Evolutionary conservation across 2,888 invertebrate species (phyloP).

Genomic region (Octonoba sinensis): DNA sequence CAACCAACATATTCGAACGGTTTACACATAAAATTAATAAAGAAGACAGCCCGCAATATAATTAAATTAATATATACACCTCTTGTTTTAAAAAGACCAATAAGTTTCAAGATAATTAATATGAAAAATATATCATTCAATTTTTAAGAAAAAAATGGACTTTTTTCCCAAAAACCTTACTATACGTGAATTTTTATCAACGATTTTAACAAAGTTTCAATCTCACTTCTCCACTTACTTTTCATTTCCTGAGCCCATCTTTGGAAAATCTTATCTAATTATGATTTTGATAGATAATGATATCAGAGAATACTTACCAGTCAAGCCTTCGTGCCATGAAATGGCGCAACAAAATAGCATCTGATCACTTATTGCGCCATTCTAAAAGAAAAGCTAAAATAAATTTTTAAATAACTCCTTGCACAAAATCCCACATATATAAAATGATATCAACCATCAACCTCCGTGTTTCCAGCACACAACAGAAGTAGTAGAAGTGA

Average conservation of each 20-base stretch:
- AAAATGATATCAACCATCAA: too few relatives aligned
- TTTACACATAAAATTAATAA: too few relatives aligned
- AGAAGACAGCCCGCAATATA: too few relatives aligned
- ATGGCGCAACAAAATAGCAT: conserved; percentile 32
- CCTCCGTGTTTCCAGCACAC: too few relatives aligned
- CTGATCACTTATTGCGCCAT: conserved; percentile 24
- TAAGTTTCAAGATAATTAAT: too few relatives aligned
- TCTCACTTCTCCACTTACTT: conserved; percentile 5
- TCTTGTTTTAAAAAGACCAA: too few relatives aligned
- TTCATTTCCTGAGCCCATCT: conserved; percentile 5
- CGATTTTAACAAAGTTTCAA: background rate
- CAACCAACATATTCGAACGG: too few relatives aligned
- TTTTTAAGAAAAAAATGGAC: too few relatives aligned
- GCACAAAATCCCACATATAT: background rate
- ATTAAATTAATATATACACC: too few relatives aligned
- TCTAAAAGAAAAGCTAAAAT: background rate
- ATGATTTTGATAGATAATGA: conserved; percentile 41
- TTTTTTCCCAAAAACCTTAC: too few relatives aligned
- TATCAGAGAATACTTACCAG: conserved; percentile 59
- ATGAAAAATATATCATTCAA: too few relatives aligned
- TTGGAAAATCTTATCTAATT: conserved; percentile 39
- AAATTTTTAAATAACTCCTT: background rate
- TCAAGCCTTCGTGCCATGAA: conserved; percentile 62
- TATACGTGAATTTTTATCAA: background rate
- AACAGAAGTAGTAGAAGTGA: too few relatives aligned